Conservation (phyloP, 2,113 vertebrate genomes). For the Mungos mungo region DNA sequence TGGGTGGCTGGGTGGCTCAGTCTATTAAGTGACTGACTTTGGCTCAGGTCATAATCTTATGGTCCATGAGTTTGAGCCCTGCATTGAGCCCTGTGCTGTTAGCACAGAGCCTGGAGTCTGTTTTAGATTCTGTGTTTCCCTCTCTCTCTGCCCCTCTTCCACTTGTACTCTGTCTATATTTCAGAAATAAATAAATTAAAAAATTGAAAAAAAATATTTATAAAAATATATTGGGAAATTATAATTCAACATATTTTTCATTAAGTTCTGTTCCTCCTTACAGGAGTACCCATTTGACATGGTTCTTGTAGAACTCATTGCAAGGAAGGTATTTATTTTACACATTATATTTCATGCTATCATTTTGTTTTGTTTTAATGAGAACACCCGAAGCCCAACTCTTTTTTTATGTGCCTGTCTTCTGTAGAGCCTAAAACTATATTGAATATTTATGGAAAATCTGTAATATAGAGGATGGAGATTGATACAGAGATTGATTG, state of each 20-base stretch:
- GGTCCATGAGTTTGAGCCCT: no score
- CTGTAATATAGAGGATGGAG: not conserved
- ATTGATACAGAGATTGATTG: not conserved
- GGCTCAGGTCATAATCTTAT: no score
- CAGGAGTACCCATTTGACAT: not conserved
- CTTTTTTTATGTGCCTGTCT: not conserved
- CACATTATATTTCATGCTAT: not conserved
- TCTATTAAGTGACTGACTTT: no score
- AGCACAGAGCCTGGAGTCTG: no score
- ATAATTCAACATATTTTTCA: not conserved
- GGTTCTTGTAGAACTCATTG: not conserved
- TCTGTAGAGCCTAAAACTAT: not conserved
- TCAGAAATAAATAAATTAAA: no score
- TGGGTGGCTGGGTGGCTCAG: no score
- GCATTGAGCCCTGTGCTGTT: no score
- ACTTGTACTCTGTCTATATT: no score
- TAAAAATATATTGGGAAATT: constrained; percentile 2
- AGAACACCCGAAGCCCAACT: not conserved
- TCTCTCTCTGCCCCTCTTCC: no score
- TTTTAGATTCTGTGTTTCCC: no score
- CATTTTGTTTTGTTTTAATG: not conserved
- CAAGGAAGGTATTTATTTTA: not conserved
- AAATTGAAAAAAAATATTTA: not conserved
- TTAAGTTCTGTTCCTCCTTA: not conserved
- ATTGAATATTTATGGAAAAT: constrained; percentile 9